Evolutionary conservation across 2,888 invertebrate species (phyloP).

Genomic region (Acrobasis repandana): DNA sequence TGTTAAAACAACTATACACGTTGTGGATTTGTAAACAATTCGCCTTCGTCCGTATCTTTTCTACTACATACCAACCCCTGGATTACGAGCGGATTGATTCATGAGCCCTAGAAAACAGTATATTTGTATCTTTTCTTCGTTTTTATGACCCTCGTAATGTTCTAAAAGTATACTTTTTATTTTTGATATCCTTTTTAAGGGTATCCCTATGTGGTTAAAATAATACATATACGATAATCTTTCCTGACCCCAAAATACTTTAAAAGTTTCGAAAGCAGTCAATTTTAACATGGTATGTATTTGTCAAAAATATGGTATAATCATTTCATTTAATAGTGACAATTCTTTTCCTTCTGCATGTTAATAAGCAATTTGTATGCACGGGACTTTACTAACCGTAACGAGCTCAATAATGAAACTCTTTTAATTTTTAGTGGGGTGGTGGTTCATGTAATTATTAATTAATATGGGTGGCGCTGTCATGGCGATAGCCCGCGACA

Average conservation of each 20-base stretch:
- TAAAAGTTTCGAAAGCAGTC: constrained; percentile 16
- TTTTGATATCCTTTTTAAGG: constrained; percentile 15
- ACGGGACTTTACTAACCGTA: constrained; percentile 60
- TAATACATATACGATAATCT: too few relatives aligned
- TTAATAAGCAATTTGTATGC: constrained; percentile 73
- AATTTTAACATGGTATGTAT: constrained; percentile 21
- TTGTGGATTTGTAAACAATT: constrained; percentile 10
- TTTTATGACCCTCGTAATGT: constrained; percentile 51
- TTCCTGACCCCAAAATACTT: too few relatives aligned
- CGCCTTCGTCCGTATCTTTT: neutral
- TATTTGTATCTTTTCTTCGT: constrained; percentile 46
- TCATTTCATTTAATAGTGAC: constrained; percentile 24
- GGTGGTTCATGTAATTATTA: constrained; percentile 72
- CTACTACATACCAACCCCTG: constrained; percentile 28
- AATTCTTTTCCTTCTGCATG: constrained; percentile 55
- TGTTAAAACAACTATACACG: neutral
- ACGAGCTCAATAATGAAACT: constrained; percentile 71
- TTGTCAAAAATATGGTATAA: constrained; percentile 9
- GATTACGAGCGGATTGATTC: constrained; percentile 59
- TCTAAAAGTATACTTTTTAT: constrained; percentile 28
- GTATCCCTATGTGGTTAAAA: neutral
- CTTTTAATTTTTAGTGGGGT: constrained; percentile 75
- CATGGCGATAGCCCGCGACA: constrained; percentile 69
- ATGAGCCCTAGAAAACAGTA: constrained; percentile 52
- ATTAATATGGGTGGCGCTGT: constrained; percentile 72